Evolutionary conservation across 2,888 invertebrate genomes (phyloP).

Genomic region (Leucozona laternaria): DNA sequence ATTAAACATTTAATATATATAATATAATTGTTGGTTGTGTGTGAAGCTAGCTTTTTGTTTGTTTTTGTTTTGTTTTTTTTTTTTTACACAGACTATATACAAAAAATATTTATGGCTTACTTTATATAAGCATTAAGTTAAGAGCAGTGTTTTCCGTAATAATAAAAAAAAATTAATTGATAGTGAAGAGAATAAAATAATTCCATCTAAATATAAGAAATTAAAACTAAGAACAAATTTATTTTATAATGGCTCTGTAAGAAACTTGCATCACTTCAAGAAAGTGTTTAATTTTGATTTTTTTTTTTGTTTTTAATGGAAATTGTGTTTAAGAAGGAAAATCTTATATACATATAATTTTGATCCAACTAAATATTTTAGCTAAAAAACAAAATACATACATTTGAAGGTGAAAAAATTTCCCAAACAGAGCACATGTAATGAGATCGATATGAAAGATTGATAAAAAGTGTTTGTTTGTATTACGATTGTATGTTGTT

Average conservation of each 20-base stretch:
- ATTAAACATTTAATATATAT: slow-evolving; percentile 35
- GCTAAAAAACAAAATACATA: slow-evolving; percentile 28
- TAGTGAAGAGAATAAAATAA: slow-evolving; percentile 30
- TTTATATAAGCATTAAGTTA: slow-evolving; percentile 19
- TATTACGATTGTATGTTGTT: slow-evolving; percentile 55
- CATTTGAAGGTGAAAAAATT: slow-evolving; percentile 64
- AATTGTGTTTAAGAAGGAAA: slow-evolving; percentile 6
- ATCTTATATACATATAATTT: slow-evolving; percentile 7
- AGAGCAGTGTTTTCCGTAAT: slow-evolving; percentile 27
- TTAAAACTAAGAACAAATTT: slow-evolving; percentile 61
- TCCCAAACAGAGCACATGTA: slow-evolving; percentile 77
- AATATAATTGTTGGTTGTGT: slow-evolving; percentile 31
- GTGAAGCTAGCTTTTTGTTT: slow-evolving; percentile 30
- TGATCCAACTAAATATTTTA: slow-evolving; percentile 19
- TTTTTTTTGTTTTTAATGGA: neutral
- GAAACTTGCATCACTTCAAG: slow-evolving; percentile 70
- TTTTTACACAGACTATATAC: slow-evolving; percentile 38
- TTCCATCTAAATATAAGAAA: slow-evolving; percentile 39
- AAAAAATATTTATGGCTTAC: slow-evolving; percentile 21
- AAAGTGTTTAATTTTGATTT: slow-evolving; percentile 33
- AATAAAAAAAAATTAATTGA: slow-evolving; percentile 6
- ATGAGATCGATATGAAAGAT: slow-evolving; percentile 83
- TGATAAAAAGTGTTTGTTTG: slow-evolving; percentile 77
- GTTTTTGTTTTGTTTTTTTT: neutral
- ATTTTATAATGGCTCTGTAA: slow-evolving; percentile 76